Evolutionary conservation across 2,113 vertebrate species (phyloP).

Genomic region (Triplophysa rosa): DNA sequence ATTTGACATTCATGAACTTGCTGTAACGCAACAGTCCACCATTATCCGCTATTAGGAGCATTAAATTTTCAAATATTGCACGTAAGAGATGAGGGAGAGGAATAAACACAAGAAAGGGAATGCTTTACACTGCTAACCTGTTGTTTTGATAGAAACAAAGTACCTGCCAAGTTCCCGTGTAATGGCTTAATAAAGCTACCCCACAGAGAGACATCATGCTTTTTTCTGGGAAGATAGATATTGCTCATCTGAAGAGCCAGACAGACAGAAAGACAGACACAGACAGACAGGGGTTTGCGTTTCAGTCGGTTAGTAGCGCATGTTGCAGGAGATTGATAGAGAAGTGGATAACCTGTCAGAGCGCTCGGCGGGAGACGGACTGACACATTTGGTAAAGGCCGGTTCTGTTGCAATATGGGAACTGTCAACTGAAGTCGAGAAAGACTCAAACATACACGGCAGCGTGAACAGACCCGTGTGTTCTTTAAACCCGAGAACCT

Average conservation of each 20-base stretch:
- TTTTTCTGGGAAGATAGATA: neutral
- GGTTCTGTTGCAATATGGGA: conserved; percentile 6
- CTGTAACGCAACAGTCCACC: neutral
- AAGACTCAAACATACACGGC: neutral
- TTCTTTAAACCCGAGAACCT: neutral
- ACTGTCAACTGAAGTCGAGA: neutral
- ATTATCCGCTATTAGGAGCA: neutral
- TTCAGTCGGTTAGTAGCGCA: conserved; percentile 23
- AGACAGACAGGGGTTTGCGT: neutral
- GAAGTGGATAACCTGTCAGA: conserved; percentile 35
- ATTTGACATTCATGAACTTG: neutral
- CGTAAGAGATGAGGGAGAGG: neutral
- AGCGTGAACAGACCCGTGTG: neutral
- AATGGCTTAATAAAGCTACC: conserved; percentile 25
- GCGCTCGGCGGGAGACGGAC: conserved; percentile 23
- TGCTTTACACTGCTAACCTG: neutral
- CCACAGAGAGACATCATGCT: neutral
- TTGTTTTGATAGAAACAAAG: conserved; percentile 19
- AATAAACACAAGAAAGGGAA: neutral
- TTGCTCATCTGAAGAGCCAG: neutral
- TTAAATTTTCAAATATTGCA: neutral
- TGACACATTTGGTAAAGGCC: conserved; percentile 29
- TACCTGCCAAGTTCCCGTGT: conserved; percentile 12
- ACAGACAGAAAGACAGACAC: conserved; percentile 1
- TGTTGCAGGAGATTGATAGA: conserved; percentile 38